A percentile compares a stretch with the other conserved stretches of the same genome.
Evolutionary conservation across 92 coral and sea anemone species (phyloP).

Genomic region (Anthopleura xanthogrammica): DNA sequence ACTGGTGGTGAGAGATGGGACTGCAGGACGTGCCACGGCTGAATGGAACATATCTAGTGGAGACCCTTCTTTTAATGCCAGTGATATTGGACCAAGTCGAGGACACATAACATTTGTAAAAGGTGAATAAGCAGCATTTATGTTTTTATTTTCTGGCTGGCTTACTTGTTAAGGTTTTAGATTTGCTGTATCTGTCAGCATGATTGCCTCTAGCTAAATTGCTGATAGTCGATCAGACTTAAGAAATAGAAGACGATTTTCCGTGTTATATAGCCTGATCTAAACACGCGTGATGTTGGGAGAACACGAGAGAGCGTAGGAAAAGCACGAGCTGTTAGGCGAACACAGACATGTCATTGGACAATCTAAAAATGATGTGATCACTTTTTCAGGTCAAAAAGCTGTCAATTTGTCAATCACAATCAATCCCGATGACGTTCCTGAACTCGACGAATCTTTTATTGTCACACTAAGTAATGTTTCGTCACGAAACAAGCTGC

Average conservation of each 20-base stretch:
- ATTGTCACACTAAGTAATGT: conserved; percentile 69
- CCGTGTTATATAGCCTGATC: too few relatives aligned
- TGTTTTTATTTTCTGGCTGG: too few relatives aligned
- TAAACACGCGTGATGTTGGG: too few relatives aligned
- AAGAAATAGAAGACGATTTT: too few relatives aligned
- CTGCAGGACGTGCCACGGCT: conserved; percentile 68
- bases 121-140: conserved; percentile 42
- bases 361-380: not conserved
- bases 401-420: conserved; percentile 71
- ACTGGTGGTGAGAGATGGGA: conserved; percentile 76
- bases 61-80: conserved; percentile 45
- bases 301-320: too few relatives aligned
- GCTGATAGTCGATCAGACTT: too few relatives aligned
- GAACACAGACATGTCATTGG: too few relatives aligned
- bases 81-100: conserved; percentile 59
- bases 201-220: too few relatives aligned
- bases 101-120: conserved; percentile 73
- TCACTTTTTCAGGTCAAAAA: conserved; percentile 54
- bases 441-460: conserved; percentile 86
- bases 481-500: conserved; percentile 76
- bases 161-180: too few relatives aligned
- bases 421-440: conserved; percentile 75
- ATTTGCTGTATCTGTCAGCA: too few relatives aligned
- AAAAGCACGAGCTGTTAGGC: too few relatives aligned
- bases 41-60: conserved; percentile 68